Conservation (phyloP, 2,113 vertebrate species). For the Cairina moschata region DNA sequence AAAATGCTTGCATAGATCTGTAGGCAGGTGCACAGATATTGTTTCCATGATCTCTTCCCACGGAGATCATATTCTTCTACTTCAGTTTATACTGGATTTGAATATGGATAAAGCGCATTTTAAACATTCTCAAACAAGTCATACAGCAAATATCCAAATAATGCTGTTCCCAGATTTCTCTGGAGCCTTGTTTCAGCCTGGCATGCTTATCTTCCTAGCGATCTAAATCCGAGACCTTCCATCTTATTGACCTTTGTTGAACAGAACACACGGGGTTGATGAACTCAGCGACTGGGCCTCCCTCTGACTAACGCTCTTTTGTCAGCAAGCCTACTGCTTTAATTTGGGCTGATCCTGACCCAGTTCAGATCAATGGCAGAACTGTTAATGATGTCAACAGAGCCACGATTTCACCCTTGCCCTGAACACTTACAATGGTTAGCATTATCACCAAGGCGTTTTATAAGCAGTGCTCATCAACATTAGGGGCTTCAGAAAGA, state of each 20-base stretch:
- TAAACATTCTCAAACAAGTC: background rate
- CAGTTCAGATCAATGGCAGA: background rate
- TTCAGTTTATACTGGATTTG: background rate
- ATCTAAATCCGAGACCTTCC: constrained; percentile 31
- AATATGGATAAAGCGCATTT: constrained; percentile 29
- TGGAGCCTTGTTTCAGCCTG: background rate
- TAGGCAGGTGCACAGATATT: constrained; percentile 63
- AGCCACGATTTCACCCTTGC: constrained; percentile 16
- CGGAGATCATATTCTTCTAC: constrained; percentile 36
- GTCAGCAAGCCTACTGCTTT: background rate
- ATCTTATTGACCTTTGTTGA: background rate
- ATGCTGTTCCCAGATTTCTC: constrained; percentile 15
- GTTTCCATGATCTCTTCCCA: constrained; percentile 48
- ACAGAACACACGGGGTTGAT: background rate
- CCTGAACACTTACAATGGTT: background rate
- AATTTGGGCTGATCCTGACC: background rate
- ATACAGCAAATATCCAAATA: constrained; percentile 28
- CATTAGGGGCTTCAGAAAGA: background rate
- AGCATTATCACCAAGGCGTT: background rate
- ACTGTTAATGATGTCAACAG: background rate
- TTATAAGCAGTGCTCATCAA: background rate
- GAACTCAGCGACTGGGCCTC: background rate
- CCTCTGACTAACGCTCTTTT: background rate
- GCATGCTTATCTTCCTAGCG: background rate
- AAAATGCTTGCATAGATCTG: constrained; percentile 35